These are phyloP conservation scores for Columba livia DNA, from an alignment of 2,113 vertebrate species.

Conservation along the genomic window DNA sequence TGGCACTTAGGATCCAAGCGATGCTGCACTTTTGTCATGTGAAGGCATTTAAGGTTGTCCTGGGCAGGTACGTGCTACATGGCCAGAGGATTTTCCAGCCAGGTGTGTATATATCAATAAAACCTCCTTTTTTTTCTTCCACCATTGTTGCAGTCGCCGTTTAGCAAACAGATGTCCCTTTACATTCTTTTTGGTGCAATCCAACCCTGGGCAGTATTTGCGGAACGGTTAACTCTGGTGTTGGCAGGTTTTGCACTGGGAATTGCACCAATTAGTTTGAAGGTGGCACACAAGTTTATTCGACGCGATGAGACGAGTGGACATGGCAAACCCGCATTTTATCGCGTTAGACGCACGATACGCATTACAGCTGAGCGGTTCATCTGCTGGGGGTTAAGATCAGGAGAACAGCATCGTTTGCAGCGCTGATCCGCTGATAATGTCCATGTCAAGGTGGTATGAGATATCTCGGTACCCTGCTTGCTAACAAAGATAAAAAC, in stretches of 20 bases:
- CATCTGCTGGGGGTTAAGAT: neutral
- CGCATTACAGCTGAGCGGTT: neutral
- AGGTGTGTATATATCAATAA: too few species aligned
- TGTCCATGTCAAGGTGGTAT: neutral
- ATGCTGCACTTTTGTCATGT: neutral
- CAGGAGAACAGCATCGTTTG: rapidly evolving
- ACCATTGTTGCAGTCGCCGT: neutral
- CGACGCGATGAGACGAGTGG: neutral
- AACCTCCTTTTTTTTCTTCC: neutral
- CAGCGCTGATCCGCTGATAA: rapidly evolving
- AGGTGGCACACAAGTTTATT: neutral
- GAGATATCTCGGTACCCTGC: neutral
- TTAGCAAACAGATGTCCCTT: neutral
- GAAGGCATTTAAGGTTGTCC: neutral
- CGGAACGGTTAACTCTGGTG: neutral
- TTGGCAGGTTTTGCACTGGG: neutral
- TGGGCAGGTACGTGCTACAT: neutral
- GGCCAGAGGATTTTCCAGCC: neutral
- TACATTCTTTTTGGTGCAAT: neutral
- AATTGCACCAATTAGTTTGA: neutral
- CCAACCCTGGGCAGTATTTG: neutral
- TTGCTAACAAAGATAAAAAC: neutral
- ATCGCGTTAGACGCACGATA: neutral
- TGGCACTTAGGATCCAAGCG: neutral
- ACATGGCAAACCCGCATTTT: rapidly evolving